Evolutionary conservation across 2,888 invertebrate species (phyloP).

Genomic region (Volucella inflata): DNA sequence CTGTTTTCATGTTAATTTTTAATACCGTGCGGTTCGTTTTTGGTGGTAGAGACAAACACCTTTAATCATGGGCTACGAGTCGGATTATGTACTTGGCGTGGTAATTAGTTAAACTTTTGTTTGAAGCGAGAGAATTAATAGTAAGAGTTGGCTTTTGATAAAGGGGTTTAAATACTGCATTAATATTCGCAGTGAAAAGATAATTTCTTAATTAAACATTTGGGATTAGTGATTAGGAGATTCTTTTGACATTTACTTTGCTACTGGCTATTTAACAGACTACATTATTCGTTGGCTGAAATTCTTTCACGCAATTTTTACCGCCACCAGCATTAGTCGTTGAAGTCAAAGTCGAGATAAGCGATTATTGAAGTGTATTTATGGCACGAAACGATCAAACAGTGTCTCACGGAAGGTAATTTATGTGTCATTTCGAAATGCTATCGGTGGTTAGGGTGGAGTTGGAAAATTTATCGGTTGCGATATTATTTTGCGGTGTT

Average conservation of each 20-base stretch:
- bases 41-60: conserved; percentile 4
- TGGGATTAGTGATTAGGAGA: conserved; percentile 17
- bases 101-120: conserved; percentile 49
- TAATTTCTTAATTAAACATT: conserved; percentile 51
- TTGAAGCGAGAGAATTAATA: conserved; percentile 31
- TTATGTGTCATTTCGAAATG: conserved; percentile 59
- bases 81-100: conserved; percentile 58
- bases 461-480: conserved; percentile 56
- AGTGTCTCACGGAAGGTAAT: conserved; percentile 52
- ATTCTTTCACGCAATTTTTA: conserved; percentile 58
- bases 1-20: conserved; percentile 2
- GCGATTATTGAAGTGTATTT: conserved; percentile 53
- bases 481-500: conserved; percentile 35
- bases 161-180: conserved; percentile 58
- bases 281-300: conserved; percentile 12
- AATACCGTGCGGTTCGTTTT: conserved; percentile 18
- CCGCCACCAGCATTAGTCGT: conserved; percentile 8
- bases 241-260: conserved; percentile 18
- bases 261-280: conserved; percentile 37
- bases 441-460: conserved; percentile 57
- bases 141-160: conserved; percentile 52
- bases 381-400: conserved; percentile 50
- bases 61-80: conserved; percentile 44
- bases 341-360: conserved; percentile 44
- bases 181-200: conserved; percentile 47